Evolutionary conservation across 1,140 invertebrate genomes (phyloP).

Genomic region (Tetramorium alpestre): DNA sequence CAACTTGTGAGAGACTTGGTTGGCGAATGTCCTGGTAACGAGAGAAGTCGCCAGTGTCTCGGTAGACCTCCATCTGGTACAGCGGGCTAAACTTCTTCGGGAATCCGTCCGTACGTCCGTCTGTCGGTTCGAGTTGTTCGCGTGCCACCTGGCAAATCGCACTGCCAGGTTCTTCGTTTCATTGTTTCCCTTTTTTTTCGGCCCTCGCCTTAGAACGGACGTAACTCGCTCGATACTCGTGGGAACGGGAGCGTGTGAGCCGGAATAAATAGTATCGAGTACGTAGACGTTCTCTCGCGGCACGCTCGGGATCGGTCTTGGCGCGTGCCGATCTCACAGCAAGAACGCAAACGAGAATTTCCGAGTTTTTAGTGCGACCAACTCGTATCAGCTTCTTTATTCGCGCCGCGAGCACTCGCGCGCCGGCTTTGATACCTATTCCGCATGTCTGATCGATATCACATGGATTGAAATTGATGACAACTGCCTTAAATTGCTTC

Average conservation of each 20-base stretch:
- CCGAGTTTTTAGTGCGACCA: conserved; percentile 21
- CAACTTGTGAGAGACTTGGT: conserved; percentile 74
- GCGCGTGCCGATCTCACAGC: conserved; percentile 8
- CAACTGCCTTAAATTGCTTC: conserved; percentile 21
- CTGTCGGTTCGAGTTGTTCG: conserved; percentile 20
- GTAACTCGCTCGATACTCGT: conserved; percentile 38
- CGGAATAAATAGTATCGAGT: conserved; percentile 46
- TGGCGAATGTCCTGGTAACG: conserved; percentile 76
- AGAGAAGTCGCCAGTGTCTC: conserved; percentile 76
- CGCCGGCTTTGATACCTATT: neutral
- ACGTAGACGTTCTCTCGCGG: neutral
- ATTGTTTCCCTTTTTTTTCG: conserved; percentile 3
- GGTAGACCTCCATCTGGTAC: conserved; percentile 74
- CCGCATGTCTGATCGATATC: conserved; percentile 21
- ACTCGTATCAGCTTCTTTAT: neutral
- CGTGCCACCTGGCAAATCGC: conserved; percentile 37
- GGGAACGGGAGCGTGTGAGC: conserved; percentile 36
- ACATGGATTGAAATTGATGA: conserved; percentile 49
- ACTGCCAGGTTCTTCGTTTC: conserved; percentile 31
- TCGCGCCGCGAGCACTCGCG: neutral
- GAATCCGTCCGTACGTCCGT: conserved; percentile 56
- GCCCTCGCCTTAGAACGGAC: neutral
- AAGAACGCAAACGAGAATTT: conserved; percentile 15
- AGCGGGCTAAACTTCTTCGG: conserved; percentile 44
- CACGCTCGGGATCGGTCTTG: conserved; percentile 21